phyloP scores from a whole-genome alignment of 2,888 invertebrate species.

The Horisme vitalbata region DNA sequence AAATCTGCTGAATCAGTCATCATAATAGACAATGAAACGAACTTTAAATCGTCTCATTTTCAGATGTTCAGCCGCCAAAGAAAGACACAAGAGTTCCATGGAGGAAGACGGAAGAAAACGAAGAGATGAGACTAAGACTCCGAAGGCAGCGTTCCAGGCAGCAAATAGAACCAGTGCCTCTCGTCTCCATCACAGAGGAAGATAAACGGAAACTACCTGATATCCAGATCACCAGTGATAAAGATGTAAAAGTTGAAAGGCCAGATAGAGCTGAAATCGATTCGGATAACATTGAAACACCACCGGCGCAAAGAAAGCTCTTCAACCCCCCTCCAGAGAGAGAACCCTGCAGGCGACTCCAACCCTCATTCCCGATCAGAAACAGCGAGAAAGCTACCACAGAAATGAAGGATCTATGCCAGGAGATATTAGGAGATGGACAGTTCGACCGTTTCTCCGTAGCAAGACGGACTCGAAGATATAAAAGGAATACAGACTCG shows the following conservation, averaged over 20 bases:
- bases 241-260: constrained; percentile 44
- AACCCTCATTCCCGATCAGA: constrained; percentile 56
- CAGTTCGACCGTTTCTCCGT: constrained; percentile 94
- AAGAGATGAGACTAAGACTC: constrained; percentile 82
- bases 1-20: background rate
- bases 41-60: constrained; percentile 21
- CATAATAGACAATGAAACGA: background rate
- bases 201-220: constrained; percentile 82
- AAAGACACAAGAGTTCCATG: constrained; percentile 91
- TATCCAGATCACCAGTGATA: constrained; percentile 62
- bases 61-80: constrained; percentile 87
- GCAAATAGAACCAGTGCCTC: constrained; percentile 64
- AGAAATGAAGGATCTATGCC: constrained; percentile 73
- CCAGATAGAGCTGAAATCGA: constrained; percentile 91
- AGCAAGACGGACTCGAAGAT: constrained; percentile 90
- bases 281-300: constrained; percentile 95
- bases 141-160: constrained; percentile 82
- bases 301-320: constrained; percentile 89
- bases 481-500: constrained; percentile 85
- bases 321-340: constrained; percentile 85
- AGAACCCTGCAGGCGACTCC: constrained; percentile 82
- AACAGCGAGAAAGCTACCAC: constrained; percentile 57
- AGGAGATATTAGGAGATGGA: constrained; percentile 86
- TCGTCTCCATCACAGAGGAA: constrained; percentile 85
- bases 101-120: constrained; percentile 88